phyloP scores from a whole-genome alignment of 2,888 invertebrate genomes.

The Julus scanicus region DNA sequence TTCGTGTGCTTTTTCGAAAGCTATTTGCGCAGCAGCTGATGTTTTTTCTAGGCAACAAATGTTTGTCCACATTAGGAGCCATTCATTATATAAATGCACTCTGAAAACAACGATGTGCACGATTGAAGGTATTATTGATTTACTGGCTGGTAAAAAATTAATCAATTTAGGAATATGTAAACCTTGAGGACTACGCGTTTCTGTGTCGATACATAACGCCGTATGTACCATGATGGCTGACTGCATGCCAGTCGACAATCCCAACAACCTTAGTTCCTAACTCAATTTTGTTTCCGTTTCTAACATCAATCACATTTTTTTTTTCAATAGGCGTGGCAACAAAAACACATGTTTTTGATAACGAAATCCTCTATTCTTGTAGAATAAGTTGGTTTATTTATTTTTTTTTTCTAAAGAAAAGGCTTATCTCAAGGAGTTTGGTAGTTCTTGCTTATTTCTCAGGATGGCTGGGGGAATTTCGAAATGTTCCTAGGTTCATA shows the following conservation, averaged over 20 bases:
- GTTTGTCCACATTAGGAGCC: too few species aligned
- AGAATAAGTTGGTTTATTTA: background rate
- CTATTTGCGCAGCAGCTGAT: too few species aligned
- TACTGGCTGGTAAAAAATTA: background rate
- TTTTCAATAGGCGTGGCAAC: background rate
- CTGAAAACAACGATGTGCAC: background rate
- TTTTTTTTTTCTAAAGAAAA: background rate
- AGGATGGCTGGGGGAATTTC: background rate
- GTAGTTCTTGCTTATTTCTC: background rate
- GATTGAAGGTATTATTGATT: background rate
- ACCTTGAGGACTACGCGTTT: background rate
- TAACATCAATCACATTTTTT: background rate
- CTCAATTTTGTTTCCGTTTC: constrained; percentile 3
- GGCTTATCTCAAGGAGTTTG: background rate
- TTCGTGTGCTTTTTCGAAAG: too few species aligned
- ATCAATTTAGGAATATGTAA: background rate
- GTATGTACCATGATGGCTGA: background rate
- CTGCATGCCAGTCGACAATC: background rate
- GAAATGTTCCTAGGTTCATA: background rate
- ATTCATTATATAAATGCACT: background rate
- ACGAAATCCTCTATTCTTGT: background rate
- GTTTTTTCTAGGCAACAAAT: too few species aligned
- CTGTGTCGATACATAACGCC: background rate
- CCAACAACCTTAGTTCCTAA: background rate
- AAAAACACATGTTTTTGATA: background rate